Evolutionary conservation across 2,797 vertebrate species (phyloP).

Genomic region (Anolis apletophallus): DNA sequence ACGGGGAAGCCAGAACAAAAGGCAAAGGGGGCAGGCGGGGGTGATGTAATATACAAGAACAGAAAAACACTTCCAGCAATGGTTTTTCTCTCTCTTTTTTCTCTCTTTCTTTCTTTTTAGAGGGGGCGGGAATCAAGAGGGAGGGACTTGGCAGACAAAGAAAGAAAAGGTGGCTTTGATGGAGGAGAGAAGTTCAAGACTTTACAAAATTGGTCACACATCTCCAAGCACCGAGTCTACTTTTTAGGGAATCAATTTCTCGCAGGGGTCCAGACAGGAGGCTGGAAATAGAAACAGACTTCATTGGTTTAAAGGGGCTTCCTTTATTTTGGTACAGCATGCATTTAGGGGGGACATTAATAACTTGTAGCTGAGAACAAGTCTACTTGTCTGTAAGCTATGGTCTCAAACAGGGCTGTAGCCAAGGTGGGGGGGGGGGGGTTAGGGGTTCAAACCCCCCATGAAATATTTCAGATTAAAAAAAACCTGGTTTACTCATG

Average conservation of each 20-base stretch:
- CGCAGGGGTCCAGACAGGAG: constrained; percentile 74
- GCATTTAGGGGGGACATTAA: constrained; percentile 58
- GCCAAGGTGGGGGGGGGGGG: no score
- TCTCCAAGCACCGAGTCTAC: constrained; percentile 78
- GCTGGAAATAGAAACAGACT: constrained; percentile 78
- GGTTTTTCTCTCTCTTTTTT: constrained; percentile 34
- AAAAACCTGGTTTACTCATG: no score
- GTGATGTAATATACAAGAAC: constrained; percentile 77
- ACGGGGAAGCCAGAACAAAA: constrained; percentile 81
- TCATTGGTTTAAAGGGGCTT: constrained; percentile 75
- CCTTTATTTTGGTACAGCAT: constrained; percentile 74
- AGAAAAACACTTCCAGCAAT: constrained; percentile 77
- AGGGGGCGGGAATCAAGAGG: background rate
- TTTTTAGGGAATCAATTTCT: constrained; percentile 76
- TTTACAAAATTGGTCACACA: constrained; percentile 80
- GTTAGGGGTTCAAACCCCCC: no score
- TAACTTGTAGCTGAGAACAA: constrained; percentile 73
- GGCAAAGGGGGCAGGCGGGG: constrained; percentile 72
- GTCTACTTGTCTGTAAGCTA: constrained; percentile 62
- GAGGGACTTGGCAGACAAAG: constrained; percentile 81
- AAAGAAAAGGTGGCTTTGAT: constrained; percentile 86
- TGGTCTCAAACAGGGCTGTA: background rate
- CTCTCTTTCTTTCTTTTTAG: background rate
- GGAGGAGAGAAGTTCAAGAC: constrained; percentile 81
- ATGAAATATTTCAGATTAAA: no score